A percentile compares a stretch with the other conserved stretches of the same genome.
Conservation (phyloP, 1,140 invertebrate genomes). For the Apolygus lucorum region DNA sequence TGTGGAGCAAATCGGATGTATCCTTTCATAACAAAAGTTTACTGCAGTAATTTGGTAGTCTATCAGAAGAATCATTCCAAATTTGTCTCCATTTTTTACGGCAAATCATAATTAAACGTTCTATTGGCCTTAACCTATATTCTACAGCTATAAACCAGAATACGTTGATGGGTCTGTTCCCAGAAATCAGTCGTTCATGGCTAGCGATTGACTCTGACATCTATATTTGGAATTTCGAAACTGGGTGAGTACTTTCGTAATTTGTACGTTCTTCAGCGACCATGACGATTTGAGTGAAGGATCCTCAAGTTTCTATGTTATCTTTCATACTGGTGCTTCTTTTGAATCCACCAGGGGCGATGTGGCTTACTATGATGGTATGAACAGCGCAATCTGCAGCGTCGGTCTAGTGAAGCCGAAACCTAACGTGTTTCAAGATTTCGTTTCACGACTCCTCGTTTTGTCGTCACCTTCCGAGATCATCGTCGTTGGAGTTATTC, state of each 20-base stretch:
- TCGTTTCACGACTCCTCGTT: conserved; percentile 86
- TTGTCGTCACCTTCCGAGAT: conserved; percentile 90
- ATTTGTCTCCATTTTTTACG: background rate
- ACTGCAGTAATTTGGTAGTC: background rate
- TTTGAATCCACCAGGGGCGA: conserved; percentile 51
- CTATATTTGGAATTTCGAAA: conserved; percentile 92
- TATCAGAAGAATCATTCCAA: background rate
- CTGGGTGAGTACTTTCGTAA: conserved; percentile 58
- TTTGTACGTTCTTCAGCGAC: too few species aligned
- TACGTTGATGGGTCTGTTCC: conserved; percentile 92
- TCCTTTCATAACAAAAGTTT: conserved; percentile 45
- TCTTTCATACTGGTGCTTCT: background rate
- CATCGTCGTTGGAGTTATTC: conserved; percentile 72
- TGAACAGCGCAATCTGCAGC: conserved; percentile 81
- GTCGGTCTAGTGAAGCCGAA: conserved; percentile 80
- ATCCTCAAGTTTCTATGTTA: too few species aligned
- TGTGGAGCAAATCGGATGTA: conserved; percentile 88
- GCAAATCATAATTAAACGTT: background rate
- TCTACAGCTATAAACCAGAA: conserved; percentile 79
- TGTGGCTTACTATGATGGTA: conserved; percentile 86
- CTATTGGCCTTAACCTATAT: background rate
- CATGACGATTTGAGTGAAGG: too few species aligned
- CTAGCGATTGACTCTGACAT: conserved; percentile 95
- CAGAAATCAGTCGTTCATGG: conserved; percentile 93
- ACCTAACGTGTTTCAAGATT: conserved; percentile 73